These are phyloP conservation scores for Drosophila koepferae DNA, from an alignment of 2,888 invertebrate genomes.

Conservation along the genomic window DNA sequence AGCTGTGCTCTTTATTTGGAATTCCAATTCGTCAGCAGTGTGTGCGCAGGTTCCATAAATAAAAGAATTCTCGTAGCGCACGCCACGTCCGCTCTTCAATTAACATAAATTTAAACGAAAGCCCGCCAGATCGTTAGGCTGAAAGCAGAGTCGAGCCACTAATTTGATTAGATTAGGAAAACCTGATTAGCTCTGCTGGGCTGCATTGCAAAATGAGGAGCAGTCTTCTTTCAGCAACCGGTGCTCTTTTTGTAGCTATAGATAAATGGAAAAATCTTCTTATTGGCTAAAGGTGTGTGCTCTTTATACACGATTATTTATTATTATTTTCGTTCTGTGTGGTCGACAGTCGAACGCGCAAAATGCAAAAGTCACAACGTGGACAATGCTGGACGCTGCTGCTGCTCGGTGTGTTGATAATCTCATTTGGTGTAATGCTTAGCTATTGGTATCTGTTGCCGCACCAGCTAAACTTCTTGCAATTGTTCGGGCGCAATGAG, in stretches of 20 bases:
- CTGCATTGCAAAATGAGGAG: constrained; percentile 20
- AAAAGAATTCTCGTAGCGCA: neutral
- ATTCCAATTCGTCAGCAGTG: constrained; percentile 1
- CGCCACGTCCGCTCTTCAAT: constrained; percentile 40
- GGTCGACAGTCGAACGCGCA: constrained; percentile 16
- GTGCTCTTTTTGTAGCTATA: neutral
- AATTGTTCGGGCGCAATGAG: constrained; percentile 21
- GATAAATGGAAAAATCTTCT: constrained; percentile 15
- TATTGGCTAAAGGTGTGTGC: constrained; percentile 24
- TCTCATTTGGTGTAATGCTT: constrained; percentile 48
- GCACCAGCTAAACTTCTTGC: constrained; percentile 39
- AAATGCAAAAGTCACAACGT: constrained; percentile 51
- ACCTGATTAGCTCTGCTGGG: constrained; percentile 40
- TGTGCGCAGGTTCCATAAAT: neutral
- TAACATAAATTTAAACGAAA: constrained; percentile 41
- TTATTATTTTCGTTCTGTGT: neutral
- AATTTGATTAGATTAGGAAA: constrained; percentile 71
- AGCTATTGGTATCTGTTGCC: constrained; percentile 63
- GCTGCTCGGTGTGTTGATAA: constrained; percentile 48
- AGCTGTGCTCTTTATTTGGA: constrained; percentile 7
- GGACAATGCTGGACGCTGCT: constrained; percentile 58
- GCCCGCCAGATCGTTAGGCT: constrained; percentile 21
- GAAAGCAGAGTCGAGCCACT: constrained; percentile 25
- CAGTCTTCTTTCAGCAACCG: constrained; percentile 3
- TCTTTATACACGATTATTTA: constrained; percentile 1